Evolutionary conservation across 2,113 vertebrate species (phyloP), one percentile per base, ranked within the genome.

Genomic region (Abramis brama): DNA sequence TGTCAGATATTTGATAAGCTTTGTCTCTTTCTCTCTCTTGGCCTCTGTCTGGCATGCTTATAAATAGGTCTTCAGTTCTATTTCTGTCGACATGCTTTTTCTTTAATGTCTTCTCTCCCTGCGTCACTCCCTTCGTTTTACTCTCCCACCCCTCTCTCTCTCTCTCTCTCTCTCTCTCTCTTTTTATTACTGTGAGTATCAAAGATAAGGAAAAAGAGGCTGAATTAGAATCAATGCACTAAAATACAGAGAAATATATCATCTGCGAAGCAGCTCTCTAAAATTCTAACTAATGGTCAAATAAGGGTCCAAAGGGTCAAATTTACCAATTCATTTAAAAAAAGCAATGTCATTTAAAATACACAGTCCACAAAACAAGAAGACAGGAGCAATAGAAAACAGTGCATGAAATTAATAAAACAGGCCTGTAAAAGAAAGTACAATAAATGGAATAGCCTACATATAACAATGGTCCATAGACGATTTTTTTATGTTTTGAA

Each of bases 41-140:
- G 27, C 15, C 43, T 6, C 39, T 75, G 39, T 47, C 71, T 47
- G 43, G 8, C 71, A 6, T 4, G 43, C 47, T 75, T 50, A 75
- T 75, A 50, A 73, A 75, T 75, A 75, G 39, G 45, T 50, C 43
- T 75, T 25, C 12, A 17, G 43, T 50, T 75, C 39, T 47, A 75
- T 75, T 74, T 74, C 23, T 17, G 73, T 75, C 43, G 0, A 1
- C 43, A 6, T 25, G 73, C 43, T 75, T 75, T 74, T 50, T 74
- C 19, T 74, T 25, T 50, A 27, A 75, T 75, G 43, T 25, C 11
- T 74, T 71, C 36, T 71, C 68, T n/a, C 9, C 21, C 70, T 74
- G 23, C 11, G 11, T 47, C 71, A 47, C 21, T 45, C 33, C 21
- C 39, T 45, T 43, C 66, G 1, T 68, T 30, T 21, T 36, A 10